Evolutionary conservation across 2,888 invertebrate species (phyloP).

Genomic region (Aleiodes testaceus): DNA sequence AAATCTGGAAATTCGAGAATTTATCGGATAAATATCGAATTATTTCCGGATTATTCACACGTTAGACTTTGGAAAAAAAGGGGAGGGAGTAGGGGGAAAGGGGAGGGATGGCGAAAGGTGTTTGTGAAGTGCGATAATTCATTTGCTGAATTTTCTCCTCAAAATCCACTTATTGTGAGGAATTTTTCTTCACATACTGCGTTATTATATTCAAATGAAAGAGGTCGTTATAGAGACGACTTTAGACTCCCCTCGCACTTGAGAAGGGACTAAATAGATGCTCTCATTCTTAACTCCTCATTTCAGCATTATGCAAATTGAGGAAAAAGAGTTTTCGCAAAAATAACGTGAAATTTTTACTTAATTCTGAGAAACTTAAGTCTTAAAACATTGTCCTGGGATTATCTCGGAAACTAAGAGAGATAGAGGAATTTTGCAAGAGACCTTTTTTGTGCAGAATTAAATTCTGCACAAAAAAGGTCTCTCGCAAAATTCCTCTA

Average conservation of each 20-base stretch:
- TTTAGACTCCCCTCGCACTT: slow-evolving; percentile 47
- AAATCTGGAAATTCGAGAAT: too few species aligned
- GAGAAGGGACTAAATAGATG: slow-evolving; percentile 56
- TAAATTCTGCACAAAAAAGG: too few species aligned
- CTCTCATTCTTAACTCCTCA: slow-evolving; percentile 63
- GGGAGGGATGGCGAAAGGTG: slow-evolving; percentile 37
- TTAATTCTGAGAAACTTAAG: slow-evolving; percentile 30
- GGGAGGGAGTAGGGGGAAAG: slow-evolving; percentile 31
- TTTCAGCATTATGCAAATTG: slow-evolving; percentile 65
- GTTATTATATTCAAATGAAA: slow-evolving; percentile 66
- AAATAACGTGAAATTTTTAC: slow-evolving; percentile 39
- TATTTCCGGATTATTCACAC: too few species aligned
- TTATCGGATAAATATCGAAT: too few species aligned
- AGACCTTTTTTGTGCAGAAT: too few species aligned
- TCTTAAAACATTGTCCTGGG: too few species aligned
- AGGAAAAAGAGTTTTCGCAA: slow-evolving; percentile 46
- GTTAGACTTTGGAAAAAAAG: too few species aligned
- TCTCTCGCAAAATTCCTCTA: too few species aligned
- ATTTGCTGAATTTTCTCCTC: slow-evolving; percentile 47
- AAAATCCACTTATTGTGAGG: slow-evolving; percentile 24
- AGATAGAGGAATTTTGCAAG: too few species aligned
- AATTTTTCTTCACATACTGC: slow-evolving; percentile 36
- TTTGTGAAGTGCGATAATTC: slow-evolving; percentile 60
- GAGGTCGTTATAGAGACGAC: slow-evolving; percentile 55
- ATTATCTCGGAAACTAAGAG: too few species aligned